A percentile compares a stretch with the other conserved stretches of the same genome.
Evolutionary conservation across 2,888 invertebrate genomes (phyloP).

Genomic region (Aethes cnicana): DNA sequence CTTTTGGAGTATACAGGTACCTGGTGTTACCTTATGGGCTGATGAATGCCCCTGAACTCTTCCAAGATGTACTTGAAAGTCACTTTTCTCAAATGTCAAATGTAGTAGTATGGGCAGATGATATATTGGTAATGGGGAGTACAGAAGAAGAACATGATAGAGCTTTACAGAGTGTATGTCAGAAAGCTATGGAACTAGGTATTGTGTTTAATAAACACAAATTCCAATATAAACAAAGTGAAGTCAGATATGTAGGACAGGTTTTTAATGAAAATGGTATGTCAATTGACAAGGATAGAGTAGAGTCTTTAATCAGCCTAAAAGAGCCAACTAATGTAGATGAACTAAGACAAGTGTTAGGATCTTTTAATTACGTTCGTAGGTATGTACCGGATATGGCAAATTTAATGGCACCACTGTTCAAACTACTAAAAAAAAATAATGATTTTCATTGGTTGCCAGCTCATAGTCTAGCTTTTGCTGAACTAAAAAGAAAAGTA

Average conservation of each 20-base stretch:
- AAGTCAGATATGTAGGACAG: conserved; percentile 33
- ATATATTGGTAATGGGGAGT: not conserved
- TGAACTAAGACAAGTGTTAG: conserved; percentile 24
- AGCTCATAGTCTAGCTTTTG: conserved; percentile 26
- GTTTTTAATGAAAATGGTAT: conserved; percentile 29
- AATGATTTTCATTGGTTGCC: conserved; percentile 33
- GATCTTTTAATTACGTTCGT: conserved; percentile 30
- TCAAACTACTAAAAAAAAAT: conserved; percentile 25
- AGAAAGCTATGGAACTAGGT: conserved; percentile 15
- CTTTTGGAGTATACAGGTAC: not conserved
- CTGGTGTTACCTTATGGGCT: conserved; percentile 1
- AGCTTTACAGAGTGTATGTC: not conserved
- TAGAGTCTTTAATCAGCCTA: conserved; percentile 27
- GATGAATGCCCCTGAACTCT: not conserved
- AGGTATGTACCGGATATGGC: conserved; percentile 33
- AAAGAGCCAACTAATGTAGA: conserved; percentile 24
- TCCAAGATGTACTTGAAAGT: conserved; percentile 1
- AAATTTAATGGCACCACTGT: conserved; percentile 27
- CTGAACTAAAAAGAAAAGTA: conserved; percentile 13
- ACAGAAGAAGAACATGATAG: conserved; percentile 2
- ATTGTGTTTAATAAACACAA: conserved; percentile 33
- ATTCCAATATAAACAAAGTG: conserved; percentile 28
- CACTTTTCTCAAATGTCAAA: not conserved
- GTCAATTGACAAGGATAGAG: conserved; percentile 23
- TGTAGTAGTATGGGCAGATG: not conserved